phyloP scores from a whole-genome alignment of 1,140 invertebrate genomes.

The Druon quercuslanigerum region DNA sequence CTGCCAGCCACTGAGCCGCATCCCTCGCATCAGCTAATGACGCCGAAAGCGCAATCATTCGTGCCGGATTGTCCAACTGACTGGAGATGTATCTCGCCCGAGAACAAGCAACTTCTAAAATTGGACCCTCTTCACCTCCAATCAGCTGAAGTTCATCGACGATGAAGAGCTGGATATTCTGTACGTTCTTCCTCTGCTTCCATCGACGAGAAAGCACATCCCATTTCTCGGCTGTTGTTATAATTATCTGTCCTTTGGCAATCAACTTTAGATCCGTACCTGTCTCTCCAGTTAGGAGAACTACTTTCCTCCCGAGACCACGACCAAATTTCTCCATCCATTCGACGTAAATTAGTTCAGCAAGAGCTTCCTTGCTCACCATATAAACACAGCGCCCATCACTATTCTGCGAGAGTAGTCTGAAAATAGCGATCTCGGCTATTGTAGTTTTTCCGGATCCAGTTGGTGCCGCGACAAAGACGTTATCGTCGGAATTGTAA shows the following conservation, averaged over 20 bases:
- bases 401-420: slow-evolving; percentile 87
- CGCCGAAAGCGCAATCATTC: slow-evolving; percentile 96
- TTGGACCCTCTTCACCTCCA: slow-evolving; percentile 92
- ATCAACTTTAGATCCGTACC: slow-evolving; percentile 96
- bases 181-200: slow-evolving; percentile 99
- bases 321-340: slow-evolving; percentile 93
- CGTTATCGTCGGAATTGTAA: slow-evolving; percentile 99
- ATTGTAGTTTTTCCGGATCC: slow-evolving; percentile 98
- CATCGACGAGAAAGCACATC: slow-evolving; percentile 97
- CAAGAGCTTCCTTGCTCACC: slow-evolving; percentile 93
- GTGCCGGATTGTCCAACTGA: slow-evolving; percentile 94
- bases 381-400: slow-evolving; percentile 93
- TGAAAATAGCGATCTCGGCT: slow-evolving; percentile 96
- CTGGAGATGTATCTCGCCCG: slow-evolving; percentile 98
- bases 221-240: slow-evolving; percentile 99
- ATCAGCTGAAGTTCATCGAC: slow-evolving; percentile 97
- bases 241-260: slow-evolving; percentile 94
- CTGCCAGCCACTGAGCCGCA: slow-evolving; percentile 97
- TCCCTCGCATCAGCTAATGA: slow-evolving; percentile 97
- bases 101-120: slow-evolving; percentile 98
- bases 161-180: slow-evolving; percentile 97
- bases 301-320: slow-evolving; percentile 89
- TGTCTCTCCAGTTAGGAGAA: slow-evolving; percentile 97
- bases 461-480: slow-evolving; percentile 98
- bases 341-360: slow-evolving; percentile 92